These are phyloP conservation scores for Thysanoteuthis rhombus DNA, from an alignment of 2,888 invertebrate species.

Conservation along the genomic window DNA sequence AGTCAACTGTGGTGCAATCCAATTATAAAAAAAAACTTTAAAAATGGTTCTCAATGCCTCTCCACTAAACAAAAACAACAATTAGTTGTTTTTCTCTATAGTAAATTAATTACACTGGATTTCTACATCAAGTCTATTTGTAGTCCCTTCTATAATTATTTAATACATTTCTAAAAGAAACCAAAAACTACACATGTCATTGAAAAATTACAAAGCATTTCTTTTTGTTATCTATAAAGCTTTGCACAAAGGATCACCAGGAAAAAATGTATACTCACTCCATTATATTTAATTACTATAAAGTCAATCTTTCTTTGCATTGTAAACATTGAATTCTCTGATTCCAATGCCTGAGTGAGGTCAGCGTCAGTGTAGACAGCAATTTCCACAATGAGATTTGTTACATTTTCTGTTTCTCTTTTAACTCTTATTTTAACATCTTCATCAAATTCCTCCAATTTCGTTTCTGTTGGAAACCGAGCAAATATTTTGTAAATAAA, in stretches of 20 bases:
- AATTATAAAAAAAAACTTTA: no score
- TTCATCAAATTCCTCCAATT: not conserved
- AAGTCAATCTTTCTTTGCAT: conserved; percentile 20
- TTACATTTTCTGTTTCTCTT: not conserved
- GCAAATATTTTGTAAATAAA: not conserved
- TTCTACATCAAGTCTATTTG: not conserved
- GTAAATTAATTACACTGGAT: no score
- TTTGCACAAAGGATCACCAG: not conserved
- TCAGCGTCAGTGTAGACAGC: not conserved
- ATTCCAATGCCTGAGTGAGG: not conserved
- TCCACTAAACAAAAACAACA: no score
- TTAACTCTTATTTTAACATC: not conserved
- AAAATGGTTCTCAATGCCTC: no score
- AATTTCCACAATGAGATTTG: conserved; percentile 15
- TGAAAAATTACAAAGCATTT: not conserved
- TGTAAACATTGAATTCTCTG: not conserved
- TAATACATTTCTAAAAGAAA: not conserved
- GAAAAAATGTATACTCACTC: not conserved
- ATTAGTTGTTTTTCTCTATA: no score
- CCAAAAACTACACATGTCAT: no score
- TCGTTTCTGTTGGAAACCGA: not conserved
- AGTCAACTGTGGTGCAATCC: no score
- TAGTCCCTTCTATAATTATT: not conserved
- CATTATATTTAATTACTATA: conserved; percentile 1
- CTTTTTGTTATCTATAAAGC: not conserved